Conservation (phyloP, 2,113 vertebrate genomes). For the Sporophila hypoxantha region DNA sequence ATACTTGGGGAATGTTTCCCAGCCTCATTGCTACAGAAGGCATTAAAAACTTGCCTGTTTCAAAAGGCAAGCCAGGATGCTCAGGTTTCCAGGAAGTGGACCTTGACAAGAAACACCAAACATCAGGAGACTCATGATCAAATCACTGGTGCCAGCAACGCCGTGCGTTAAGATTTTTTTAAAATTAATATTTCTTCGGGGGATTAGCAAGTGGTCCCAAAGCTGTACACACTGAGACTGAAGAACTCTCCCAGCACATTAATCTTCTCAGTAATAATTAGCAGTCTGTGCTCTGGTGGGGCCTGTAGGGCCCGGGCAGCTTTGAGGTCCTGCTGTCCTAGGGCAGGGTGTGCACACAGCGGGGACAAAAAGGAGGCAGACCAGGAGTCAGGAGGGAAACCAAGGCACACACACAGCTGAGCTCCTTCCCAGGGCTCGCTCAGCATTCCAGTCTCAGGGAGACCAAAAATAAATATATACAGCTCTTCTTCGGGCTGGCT, state of each 20-base stretch:
- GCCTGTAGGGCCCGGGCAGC: neutral
- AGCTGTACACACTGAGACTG: neutral
- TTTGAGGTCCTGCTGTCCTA: neutral
- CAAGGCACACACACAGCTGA: neutral
- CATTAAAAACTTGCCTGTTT: neutral
- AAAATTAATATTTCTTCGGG: neutral
- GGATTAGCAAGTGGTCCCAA: neutral
- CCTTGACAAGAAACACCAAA: conserved; percentile 19
- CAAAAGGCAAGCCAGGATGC: conserved; percentile 24
- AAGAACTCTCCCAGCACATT: conserved; percentile 11
- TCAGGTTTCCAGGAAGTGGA: conserved; percentile 9
- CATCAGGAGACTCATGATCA: conserved; percentile 20
- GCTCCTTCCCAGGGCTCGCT: neutral
- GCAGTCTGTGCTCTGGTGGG: conserved; percentile 7
- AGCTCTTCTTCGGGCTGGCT: neutral
- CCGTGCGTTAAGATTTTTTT: neutral
- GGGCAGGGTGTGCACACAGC: neutral
- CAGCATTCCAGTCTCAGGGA: neutral
- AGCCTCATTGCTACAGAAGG: neutral
- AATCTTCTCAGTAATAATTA: conserved; percentile 38
- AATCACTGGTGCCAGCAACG: conserved; percentile 14
- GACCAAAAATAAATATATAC: neutral
- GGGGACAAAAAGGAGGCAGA: neutral
- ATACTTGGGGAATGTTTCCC: neutral
- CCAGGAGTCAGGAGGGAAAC: neutral